Conservation (phyloP, 2,888 invertebrate species). For the Nasonia oneida region DNA sequence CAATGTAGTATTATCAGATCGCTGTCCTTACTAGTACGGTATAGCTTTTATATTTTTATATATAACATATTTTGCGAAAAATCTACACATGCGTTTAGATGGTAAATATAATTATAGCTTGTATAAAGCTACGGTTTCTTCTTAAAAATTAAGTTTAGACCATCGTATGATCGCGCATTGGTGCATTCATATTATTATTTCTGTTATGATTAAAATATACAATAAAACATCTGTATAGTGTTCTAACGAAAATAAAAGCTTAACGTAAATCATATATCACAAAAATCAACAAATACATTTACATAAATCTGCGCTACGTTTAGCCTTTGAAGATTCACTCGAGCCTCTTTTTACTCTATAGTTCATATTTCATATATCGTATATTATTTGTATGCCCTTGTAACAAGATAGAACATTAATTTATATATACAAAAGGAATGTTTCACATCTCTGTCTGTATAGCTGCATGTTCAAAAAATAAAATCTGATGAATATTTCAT, state of each 20-base stretch:
- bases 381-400: slow-evolving; percentile 28
- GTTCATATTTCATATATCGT: slow-evolving; percentile 27
- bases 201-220: neutral
- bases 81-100: slow-evolving; percentile 13
- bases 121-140: neutral
- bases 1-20: slow-evolving; percentile 5
- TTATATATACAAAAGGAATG: slow-evolving; percentile 50
- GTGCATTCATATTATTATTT: slow-evolving; percentile 10
- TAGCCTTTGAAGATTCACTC: slow-evolving; percentile 44
- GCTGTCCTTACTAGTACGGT: neutral
- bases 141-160: slow-evolving; percentile 42
- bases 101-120: slow-evolving; percentile 9
- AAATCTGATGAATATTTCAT: slow-evolving; percentile 39
- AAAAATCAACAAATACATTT: slow-evolving; percentile 23
- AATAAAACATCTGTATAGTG: neutral
- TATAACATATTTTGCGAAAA: slow-evolving; percentile 15
- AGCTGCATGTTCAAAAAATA: slow-evolving; percentile 33
- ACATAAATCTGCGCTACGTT: slow-evolving; percentile 13
- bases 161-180: slow-evolving; percentile 26
- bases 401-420: slow-evolving; percentile 36
- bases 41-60: slow-evolving; percentile 5
- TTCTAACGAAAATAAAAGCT: neutral
- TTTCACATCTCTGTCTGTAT: slow-evolving; percentile 9
- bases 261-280: slow-evolving; percentile 31
- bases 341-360: slow-evolving; percentile 17